Conservation (phyloP, 1,140 invertebrate genomes). For the Samia ricini region DNA sequence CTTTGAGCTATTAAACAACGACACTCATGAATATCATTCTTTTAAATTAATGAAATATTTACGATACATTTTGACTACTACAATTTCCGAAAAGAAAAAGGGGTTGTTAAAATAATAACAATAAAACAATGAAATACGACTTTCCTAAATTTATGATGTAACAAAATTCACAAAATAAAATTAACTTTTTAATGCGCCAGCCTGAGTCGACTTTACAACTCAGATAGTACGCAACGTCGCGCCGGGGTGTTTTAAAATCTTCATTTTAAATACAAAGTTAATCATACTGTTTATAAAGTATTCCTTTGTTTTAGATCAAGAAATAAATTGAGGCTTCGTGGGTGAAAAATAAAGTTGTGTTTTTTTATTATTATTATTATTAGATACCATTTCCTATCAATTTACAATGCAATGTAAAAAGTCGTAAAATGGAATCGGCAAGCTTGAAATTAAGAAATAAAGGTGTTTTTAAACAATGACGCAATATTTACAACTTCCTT, state of each 20-base stretch:
- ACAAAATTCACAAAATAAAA: slow-evolving; percentile 8
- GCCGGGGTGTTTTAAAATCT: slow-evolving; percentile 8
- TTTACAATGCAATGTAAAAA: slow-evolving; percentile 21
- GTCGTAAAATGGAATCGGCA: slow-evolving; percentile 19
- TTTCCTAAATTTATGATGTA: not conserved
- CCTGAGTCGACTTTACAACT: slow-evolving; percentile 7
- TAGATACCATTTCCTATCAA: slow-evolving; percentile 13
- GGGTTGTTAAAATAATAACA: not conserved
- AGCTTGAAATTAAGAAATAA: slow-evolving; percentile 13
- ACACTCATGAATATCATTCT: too few species aligned
- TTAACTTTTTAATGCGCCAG: slow-evolving; percentile 4
- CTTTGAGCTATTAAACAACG: too few species aligned
- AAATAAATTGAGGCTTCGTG: not conserved
- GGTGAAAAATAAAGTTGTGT: not conserved
- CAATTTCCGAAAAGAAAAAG: not conserved
- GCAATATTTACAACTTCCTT: slow-evolving; percentile 23
- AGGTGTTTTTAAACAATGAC: slow-evolving; percentile 15
- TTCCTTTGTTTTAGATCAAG: not conserved
- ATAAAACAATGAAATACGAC: slow-evolving; percentile 8
- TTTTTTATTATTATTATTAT: too few species aligned
- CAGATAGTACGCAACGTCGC: slow-evolving; percentile 14
- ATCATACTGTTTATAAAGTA: not conserved
- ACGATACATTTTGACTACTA: not conserved
- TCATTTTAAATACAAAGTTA: slow-evolving; percentile 4
- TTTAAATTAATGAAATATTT: too few species aligned